These are phyloP conservation scores for Platynereis dumerilii DNA, from an alignment of 2,888 invertebrate genomes.

Conservation along the genomic window DNA sequence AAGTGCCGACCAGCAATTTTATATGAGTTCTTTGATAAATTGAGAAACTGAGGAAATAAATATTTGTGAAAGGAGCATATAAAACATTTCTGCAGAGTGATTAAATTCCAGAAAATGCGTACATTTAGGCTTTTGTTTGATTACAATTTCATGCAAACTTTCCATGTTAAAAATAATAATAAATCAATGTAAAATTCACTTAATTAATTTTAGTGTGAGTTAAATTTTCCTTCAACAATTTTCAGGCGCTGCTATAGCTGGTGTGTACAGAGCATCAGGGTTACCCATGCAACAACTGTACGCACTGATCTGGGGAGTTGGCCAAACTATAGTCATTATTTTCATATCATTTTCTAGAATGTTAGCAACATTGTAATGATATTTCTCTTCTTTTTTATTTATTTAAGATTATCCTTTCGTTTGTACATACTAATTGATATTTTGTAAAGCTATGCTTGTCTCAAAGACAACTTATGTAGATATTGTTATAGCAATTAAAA, in stretches of 20 bases:
- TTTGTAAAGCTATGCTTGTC: too few species aligned
- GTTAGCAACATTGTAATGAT: conserved; percentile 83
- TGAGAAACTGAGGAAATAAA: neutral
- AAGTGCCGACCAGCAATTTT: conserved; percentile 34
- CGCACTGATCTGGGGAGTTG: conserved; percentile 92
- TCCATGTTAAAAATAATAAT: neutral
- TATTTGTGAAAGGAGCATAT: too few species aligned
- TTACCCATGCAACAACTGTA: conserved; percentile 89
- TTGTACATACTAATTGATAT: too few species aligned
- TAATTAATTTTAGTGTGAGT: too few species aligned
- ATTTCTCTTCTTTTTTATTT: neutral
- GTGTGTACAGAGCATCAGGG: conserved; percentile 89
- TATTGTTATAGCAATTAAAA: too few species aligned
- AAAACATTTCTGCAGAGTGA: neutral
- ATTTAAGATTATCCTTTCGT: too few species aligned
- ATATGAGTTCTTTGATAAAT: neutral
- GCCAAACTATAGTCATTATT: conserved; percentile 87
- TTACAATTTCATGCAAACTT: too few species aligned
- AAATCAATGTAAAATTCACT: too few species aligned
- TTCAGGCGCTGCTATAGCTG: conserved; percentile 88
- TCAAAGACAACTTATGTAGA: too few species aligned
- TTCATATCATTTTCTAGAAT: conserved; percentile 92
- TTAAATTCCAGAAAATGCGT: too few species aligned
- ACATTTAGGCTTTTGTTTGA: too few species aligned
- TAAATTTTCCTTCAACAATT: too few species aligned